Base-by-base conservation (phyloP, 2,113 vertebrate species). In the Platycercus adscitus region DNA sequence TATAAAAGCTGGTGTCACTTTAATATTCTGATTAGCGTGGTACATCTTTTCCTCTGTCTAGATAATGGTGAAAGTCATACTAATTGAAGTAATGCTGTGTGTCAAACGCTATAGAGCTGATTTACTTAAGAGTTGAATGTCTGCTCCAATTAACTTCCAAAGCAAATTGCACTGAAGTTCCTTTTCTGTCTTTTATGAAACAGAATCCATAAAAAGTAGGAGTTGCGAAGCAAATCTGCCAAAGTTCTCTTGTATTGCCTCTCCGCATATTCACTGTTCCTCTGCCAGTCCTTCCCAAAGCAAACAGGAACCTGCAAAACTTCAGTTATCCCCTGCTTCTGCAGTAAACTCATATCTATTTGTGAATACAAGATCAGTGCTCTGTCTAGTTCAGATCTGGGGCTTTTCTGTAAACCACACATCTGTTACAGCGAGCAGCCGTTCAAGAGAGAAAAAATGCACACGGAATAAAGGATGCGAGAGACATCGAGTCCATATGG, bases 31-130 rank as follows among this genome's bases (percentile, higher is more conserved):
- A 92, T 96, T 95, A 94, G 83, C 86, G 24, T 39, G 69, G 92
- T 79, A 91, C 88, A 82, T 84, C 69, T 10, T 88, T 93, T 88
- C 61, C 80, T 92, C 92, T 84, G 93, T 76, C 92, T 96, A 72
- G 90, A 84, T 96, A 93, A 89, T 76, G 93, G 93, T 86, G 81
- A 84, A 96, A 95, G 92, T 96, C 93, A 94, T 56, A 49, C 96
- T 97, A 93, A 96, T 95, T 53, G 77, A 79, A 94, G 93, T 92
- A 94, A 96, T 88, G 90, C 84, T 84, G 93, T 95, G 95, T 96
- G 95, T 88, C 96, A 96, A 96, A 94, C 72, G 95, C 90, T 84
- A 96, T 20, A 65, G 88, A 90, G 95, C 90, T 92, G 95, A 95
- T 96, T 94, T 96, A 88, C 90, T 95, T 94, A 94, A 92, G 92